phyloP scores from a whole-genome alignment of 2,888 invertebrate genomes.

The Empis stercorea region DNA sequence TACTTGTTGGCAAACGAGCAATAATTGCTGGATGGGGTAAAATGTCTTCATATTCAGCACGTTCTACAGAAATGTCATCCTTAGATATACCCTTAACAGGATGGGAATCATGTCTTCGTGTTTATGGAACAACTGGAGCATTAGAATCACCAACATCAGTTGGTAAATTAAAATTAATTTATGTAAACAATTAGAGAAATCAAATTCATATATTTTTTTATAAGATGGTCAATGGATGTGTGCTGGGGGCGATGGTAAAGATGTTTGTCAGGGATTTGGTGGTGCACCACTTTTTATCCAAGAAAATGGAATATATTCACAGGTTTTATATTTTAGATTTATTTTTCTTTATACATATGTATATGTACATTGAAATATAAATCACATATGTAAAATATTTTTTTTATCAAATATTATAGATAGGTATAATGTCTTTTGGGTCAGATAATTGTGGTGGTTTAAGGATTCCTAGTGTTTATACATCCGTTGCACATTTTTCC shows the following conservation, averaged over 20 bases:
- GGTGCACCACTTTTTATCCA: slow-evolving; percentile 58
- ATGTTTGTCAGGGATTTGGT: slow-evolving; percentile 69
- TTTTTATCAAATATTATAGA: slow-evolving; percentile 38
- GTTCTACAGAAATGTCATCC: slow-evolving; percentile 50
- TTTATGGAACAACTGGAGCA: slow-evolving; percentile 56
- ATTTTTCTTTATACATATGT: background rate
- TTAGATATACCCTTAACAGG: slow-evolving; percentile 54
- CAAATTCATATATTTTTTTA: background rate
- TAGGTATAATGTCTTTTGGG: slow-evolving; percentile 68
- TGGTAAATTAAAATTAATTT: slow-evolving; percentile 13
- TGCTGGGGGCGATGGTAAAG: slow-evolving; percentile 62
- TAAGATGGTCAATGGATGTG: slow-evolving; percentile 54
- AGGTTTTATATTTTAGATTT: slow-evolving; percentile 38
- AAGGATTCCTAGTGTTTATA: slow-evolving; percentile 65
- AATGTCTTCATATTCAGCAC: slow-evolving; percentile 39
- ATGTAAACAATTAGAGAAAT: background rate
- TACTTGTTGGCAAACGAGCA: slow-evolving; percentile 35
- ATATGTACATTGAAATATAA: too few relatives aligned
- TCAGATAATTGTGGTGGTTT: slow-evolving; percentile 62
- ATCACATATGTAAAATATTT: too few relatives aligned
- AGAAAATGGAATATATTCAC: slow-evolving; percentile 48
- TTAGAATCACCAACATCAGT: slow-evolving; percentile 36
- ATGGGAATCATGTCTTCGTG: slow-evolving; percentile 50
- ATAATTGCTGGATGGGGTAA: slow-evolving; percentile 46
- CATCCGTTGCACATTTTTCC: slow-evolving; percentile 58